phyloP scores from a whole-genome alignment of 2,797 vertebrate species.

The Tenualosa thibaudeaui region DNA sequence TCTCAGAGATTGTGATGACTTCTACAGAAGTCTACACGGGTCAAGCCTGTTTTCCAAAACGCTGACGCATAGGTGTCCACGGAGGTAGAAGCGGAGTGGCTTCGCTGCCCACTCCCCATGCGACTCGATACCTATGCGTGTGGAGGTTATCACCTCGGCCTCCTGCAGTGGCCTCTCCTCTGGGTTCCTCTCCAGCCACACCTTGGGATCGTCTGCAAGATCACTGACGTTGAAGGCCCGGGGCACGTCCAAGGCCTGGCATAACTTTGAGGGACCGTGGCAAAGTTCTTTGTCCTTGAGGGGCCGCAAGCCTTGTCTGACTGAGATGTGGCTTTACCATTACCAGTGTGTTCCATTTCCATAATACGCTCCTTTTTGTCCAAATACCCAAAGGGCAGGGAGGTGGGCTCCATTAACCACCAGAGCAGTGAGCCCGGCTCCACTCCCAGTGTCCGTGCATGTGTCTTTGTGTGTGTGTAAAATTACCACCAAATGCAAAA shows the following conservation, averaged over 20 bases:
- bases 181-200: conserved; percentile 82
- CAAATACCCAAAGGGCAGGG: no score
- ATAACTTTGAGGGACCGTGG: conserved; percentile 93
- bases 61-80: conserved; percentile 86
- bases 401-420: no score
- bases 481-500: no score
- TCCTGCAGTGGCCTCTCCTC: conserved; percentile 24
- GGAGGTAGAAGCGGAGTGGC: conserved; percentile 89
- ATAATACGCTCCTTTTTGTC: no score
- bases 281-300: conserved; percentile 92
- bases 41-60: conserved; percentile 65
- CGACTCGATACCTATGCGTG: conserved; percentile 84
- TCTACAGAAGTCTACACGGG: neutral
- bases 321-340: no score
- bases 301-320: conserved; percentile 57
- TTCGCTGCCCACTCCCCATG: conserved; percentile 89
- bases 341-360: no score
- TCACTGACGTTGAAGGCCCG: conserved; percentile 86
- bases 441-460: conserved; percentile 38
- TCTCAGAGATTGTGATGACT: neutral
- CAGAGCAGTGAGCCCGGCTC: conserved; percentile 59
- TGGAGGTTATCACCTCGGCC: conserved; percentile 72
- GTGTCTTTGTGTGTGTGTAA: neutral
- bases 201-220: conserved; percentile 74
- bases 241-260: conserved; percentile 87